Evolutionary conservation across 2,113 vertebrate species (phyloP).

Genomic region (Garra rufa): DNA sequence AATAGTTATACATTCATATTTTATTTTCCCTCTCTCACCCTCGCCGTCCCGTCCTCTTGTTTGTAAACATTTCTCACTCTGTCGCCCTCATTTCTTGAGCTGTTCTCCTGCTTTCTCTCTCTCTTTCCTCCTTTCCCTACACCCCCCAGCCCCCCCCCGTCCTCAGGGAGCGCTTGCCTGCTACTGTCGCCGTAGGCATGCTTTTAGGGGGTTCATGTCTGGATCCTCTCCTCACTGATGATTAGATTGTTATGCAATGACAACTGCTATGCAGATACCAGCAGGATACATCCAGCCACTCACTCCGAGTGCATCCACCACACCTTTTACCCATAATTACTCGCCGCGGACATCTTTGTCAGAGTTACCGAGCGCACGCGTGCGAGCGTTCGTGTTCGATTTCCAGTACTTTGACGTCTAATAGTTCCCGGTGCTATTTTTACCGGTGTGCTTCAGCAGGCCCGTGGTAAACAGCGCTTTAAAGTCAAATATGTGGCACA

Average conservation of each 20-base stretch:
- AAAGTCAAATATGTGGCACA: constrained; percentile 54
- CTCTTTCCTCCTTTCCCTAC: constrained; percentile 13
- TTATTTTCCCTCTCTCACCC: constrained; percentile 19
- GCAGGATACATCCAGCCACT: constrained; percentile 54
- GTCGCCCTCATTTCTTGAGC: constrained; percentile 45
- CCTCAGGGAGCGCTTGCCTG: constrained; percentile 58
- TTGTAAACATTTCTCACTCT: constrained; percentile 58
- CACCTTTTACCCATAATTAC: constrained; percentile 26
- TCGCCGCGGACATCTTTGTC: constrained; percentile 25
- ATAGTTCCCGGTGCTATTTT: constrained; percentile 19
- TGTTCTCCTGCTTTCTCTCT: constrained; percentile 3
- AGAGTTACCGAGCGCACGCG: background rate
- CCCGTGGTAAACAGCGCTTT: constrained; percentile 47
- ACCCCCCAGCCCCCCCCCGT: constrained; percentile 27
- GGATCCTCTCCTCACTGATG: constrained; percentile 58
- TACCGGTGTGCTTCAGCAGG: constrained; percentile 12
- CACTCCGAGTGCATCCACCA: constrained; percentile 34
- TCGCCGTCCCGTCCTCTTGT: constrained; percentile 42
- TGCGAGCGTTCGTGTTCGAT: constrained; percentile 15
- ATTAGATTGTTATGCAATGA: constrained; percentile 64
- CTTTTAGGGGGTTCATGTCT: constrained; percentile 63
- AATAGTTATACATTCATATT: background rate
- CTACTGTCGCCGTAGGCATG: constrained; percentile 60
- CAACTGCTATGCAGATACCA: constrained; percentile 62
- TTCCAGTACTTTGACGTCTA: constrained; percentile 25